A percentile compares a stretch with the other conserved stretches of the same genome.
These are phyloP conservation scores for Leucophenga varia DNA, from an alignment of 1,140 invertebrate genomes.

Conservation along the genomic window DNA sequence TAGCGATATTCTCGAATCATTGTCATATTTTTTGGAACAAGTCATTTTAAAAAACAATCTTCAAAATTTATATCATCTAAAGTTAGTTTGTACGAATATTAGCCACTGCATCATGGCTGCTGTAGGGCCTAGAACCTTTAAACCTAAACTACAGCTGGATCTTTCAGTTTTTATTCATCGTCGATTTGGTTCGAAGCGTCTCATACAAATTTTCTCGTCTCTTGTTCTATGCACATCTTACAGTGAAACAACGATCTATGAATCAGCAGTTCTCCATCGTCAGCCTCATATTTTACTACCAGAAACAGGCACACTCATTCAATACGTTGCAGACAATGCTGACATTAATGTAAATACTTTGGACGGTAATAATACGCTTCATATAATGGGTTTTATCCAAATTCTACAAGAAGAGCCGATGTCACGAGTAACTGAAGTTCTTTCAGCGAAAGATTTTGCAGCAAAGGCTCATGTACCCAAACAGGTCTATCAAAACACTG, in stretches of 20 bases:
- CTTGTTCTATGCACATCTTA: conserved; percentile 49
- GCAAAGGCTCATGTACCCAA: no score
- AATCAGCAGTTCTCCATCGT: conserved; percentile 49
- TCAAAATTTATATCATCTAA: conserved; percentile 41
- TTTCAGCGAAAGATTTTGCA: no score
- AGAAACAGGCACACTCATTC: conserved; percentile 46
- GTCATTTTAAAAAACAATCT: conserved; percentile 39
- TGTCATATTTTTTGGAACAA: conserved; percentile 39
- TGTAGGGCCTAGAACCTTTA: conserved; percentile 48
- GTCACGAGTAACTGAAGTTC: no score
- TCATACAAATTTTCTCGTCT: conserved; percentile 40
- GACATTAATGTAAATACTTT: conserved; percentile 54
- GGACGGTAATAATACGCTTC: conserved; percentile 51
- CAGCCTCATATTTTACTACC: conserved; percentile 43
- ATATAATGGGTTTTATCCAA: conserved; percentile 56
- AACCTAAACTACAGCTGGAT: conserved; percentile 41
- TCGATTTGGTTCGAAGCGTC: conserved; percentile 42
- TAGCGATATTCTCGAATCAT: conserved; percentile 37
- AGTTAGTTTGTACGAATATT: conserved; percentile 43
- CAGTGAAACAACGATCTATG: conserved; percentile 42
- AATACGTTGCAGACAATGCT: conserved; percentile 55
- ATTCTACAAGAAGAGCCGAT: no score
- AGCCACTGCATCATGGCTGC: conserved; percentile 50
- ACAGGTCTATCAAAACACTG: no score
- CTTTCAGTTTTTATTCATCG: conserved; percentile 50